Base-by-base conservation (phyloP, 2,113 vertebrate species). In the Alaudala cheleensis region DNA sequence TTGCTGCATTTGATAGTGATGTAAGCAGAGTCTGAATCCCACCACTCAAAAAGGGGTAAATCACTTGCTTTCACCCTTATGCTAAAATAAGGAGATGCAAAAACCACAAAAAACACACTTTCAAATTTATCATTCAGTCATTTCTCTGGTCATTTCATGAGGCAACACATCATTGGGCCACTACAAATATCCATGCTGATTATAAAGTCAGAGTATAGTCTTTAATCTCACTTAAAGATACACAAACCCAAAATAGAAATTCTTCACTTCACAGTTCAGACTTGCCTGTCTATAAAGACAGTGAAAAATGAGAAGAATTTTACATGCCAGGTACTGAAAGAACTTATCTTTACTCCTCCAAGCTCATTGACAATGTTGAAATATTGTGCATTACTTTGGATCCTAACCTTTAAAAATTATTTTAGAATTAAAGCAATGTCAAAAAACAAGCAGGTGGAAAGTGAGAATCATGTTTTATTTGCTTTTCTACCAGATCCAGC, bases 401-500 rank as follows among this genome's bases (percentile, higher is more conserved):
- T 62, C 40, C 12, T 57, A 90, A 90, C 17, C 6, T 89, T 89
- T 58, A n/a, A 62, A 69, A 67, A 70, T 25, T 83, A 81, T 58
- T 73, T 88, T 78, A 64, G 51, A 78, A 71, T 78, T 0, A 57
- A 74, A 78, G 54, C n/a, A 49, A 44, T 64, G 28, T 16, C 47
- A 74, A 81, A 67, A 90, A 81, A 19, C 7, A 86, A 53, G 31
- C 37, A 92, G 25, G 25, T 34, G 57, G 60, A 83, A 91, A 92
- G 39, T 20, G 12, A 34, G 28, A 92, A 83, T 54, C 47, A 62
- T 0, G 0, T 51, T 83, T 16, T 50, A 7, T 89, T 60, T 85
- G 28, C 19, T 26, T 70, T 79, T 82, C 45, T 89, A 37, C 31
- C 49, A 79, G 13, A 15, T 78, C 62, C 24, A 37, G 54, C 42